A percentile compares a stretch with the other conserved stretches of the same genome.
These are phyloP conservation scores for Caenorhabditis macrosperma DNA, from an alignment of 2,888 invertebrate genomes.

Conservation along the genomic window DNA sequence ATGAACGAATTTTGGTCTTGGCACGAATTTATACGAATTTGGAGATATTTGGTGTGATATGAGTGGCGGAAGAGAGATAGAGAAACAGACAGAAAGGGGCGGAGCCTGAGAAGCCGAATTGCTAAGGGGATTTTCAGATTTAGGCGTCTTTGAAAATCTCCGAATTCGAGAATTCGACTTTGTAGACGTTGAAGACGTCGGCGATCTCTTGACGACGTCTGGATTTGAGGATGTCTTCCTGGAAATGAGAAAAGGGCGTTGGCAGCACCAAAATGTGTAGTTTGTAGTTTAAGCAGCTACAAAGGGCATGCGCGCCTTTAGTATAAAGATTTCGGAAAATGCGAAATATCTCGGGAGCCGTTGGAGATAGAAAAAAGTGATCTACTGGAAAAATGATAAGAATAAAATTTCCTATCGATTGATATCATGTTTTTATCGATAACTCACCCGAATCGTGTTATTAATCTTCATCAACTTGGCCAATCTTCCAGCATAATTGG, in stretches of 20 bases:
- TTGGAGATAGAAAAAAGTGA: neutral
- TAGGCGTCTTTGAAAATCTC: slow-evolving; percentile 27
- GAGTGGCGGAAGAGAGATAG: no score
- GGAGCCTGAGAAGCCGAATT: neutral
- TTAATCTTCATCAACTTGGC: slow-evolving; percentile 60
- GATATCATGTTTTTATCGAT: no score
- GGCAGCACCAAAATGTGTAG: no score
- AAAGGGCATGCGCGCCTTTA: no score
- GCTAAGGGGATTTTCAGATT: neutral
- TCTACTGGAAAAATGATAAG: no score
- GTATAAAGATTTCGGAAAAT: neutral
- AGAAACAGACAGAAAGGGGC: neutral
- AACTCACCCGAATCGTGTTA: slow-evolving; percentile 57
- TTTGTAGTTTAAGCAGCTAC: no score
- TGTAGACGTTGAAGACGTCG: slow-evolving; percentile 12
- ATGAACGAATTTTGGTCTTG: no score
- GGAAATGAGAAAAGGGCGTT: no score
- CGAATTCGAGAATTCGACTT: slow-evolving; percentile 17
- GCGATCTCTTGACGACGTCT: slow-evolving; percentile 35
- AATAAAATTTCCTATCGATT: no score
- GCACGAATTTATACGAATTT: neutral
- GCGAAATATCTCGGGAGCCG: neutral
- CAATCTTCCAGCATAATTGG: slow-evolving; percentile 60
- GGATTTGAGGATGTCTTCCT: slow-evolving; percentile 32
- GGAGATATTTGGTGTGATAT: no score